Conservation (phyloP, 2,888 invertebrate species). For the Nephrocerus scutellatus region DNA sequence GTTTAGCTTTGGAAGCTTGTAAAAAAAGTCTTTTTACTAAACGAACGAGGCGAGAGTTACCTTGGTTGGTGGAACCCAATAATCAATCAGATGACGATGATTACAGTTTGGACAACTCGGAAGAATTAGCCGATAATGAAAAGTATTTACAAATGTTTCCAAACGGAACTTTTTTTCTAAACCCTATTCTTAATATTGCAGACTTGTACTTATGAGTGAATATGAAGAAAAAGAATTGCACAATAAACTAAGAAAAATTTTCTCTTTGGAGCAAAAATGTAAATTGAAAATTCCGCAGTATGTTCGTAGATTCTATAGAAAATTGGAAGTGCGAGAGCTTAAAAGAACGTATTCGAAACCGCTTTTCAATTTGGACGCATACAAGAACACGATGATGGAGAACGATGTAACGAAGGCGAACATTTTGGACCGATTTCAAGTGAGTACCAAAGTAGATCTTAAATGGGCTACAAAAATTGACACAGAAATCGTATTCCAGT, state of each 20-base stretch:
- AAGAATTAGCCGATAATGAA: conserved; percentile 1
- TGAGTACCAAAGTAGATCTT: conserved; percentile 4
- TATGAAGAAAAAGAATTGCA: conserved; percentile 42
- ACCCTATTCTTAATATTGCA: conserved; percentile 12
- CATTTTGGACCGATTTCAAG: conserved; percentile 43
- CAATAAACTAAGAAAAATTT: conserved; percentile 35
- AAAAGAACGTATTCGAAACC: conserved; percentile 53
- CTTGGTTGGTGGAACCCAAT: conserved; percentile 49
- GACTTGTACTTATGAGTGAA: conserved; percentile 36
- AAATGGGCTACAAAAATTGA: background rate
- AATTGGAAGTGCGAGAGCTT: conserved; percentile 53
- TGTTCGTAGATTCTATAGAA: conserved; percentile 51
- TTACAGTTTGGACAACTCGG: background rate
- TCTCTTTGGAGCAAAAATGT: conserved; percentile 29
- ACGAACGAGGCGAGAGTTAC: conserved; percentile 43
- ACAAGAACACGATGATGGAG: conserved; percentile 20
- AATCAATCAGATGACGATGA: conserved; percentile 15
- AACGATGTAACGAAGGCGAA: conserved; percentile 22
- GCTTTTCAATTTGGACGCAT: conserved; percentile 54
- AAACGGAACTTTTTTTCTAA: background rate
- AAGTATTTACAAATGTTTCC: background rate
- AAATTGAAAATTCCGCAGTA: conserved; percentile 37
- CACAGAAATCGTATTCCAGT: conserved; percentile 19
- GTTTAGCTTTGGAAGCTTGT: conserved; percentile 28
- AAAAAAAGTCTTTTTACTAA: conserved; percentile 45